Conservation (phyloP, 2,113 vertebrate species). For the Siniperca chuatsi region DNA sequence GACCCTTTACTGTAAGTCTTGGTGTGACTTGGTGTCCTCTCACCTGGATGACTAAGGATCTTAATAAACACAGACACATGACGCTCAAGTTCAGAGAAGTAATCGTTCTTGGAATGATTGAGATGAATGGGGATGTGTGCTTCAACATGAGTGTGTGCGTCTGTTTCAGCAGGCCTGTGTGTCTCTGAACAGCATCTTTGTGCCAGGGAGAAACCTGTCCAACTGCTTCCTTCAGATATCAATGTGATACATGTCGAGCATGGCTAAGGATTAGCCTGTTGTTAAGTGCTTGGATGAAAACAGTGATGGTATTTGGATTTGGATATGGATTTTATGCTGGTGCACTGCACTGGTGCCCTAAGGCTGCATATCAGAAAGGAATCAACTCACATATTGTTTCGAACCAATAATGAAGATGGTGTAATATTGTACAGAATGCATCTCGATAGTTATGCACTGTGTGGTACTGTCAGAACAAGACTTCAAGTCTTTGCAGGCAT, state of each 20-base stretch:
- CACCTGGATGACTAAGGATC: neutral
- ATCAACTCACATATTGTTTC: neutral
- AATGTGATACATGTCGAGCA: conserved; percentile 35
- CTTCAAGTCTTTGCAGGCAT: conserved; percentile 32
- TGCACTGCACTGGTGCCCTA: neutral
- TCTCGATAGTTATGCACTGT: neutral
- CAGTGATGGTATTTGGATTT: conserved; percentile 7
- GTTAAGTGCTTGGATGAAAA: conserved; percentile 43
- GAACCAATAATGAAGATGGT: neutral
- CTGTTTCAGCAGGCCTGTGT: conserved; percentile 29
- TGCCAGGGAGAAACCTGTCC: conserved; percentile 56
- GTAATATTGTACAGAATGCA: neutral
- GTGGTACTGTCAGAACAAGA: conserved; percentile 8
- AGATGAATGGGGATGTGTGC: conserved; percentile 26
- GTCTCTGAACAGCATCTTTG: conserved; percentile 27
- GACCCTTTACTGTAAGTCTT: neutral
- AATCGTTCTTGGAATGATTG: conserved; percentile 29
- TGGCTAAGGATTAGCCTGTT: conserved; percentile 38
- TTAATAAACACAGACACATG: neutral
- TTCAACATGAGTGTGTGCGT: neutral
- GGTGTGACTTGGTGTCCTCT: neutral
- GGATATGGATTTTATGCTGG: neutral
- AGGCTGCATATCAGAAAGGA: neutral
- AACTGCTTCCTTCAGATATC: conserved; percentile 44
- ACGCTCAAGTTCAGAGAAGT: conserved; percentile 16